phyloP scores from a whole-genome alignment of 2,113 vertebrate species.

The Hymenochirus boettgeri region DNA sequence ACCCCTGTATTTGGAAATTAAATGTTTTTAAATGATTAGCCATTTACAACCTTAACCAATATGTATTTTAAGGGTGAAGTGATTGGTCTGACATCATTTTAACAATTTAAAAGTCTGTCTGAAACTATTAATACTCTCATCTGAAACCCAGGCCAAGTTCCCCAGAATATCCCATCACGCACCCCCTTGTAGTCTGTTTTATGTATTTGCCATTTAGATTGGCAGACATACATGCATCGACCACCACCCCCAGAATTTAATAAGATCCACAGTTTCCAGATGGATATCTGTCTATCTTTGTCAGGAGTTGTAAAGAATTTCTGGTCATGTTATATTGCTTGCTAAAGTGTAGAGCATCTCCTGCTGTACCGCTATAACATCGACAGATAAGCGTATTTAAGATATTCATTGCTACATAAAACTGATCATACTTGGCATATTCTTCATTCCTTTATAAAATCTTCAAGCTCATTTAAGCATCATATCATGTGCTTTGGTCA shows the following conservation, averaged over 20 bases:
- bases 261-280: constrained; percentile 86
- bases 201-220: constrained; percentile 96
- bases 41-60: no score
- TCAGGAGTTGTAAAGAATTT: constrained; percentile 92
- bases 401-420: constrained; percentile 89
- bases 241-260: constrained; percentile 97
- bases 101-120: constrained; percentile 81
- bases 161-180: constrained; percentile 93
- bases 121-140: constrained; percentile 69
- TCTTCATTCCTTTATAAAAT: constrained; percentile 77
- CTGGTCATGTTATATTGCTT: constrained; percentile 86
- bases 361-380: constrained; percentile 85
- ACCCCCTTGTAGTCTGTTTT: constrained; percentile 87
- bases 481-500: constrained; percentile 88
- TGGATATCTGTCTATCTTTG: constrained; percentile 84
- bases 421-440: constrained; percentile 83
- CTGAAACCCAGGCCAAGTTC: constrained; percentile 82
- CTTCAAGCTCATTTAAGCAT: constrained; percentile 87
- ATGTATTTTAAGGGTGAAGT: no score
- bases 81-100: constrained; percentile 96
- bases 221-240: constrained; percentile 91
- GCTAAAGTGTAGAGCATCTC: constrained; percentile 83
- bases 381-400: constrained; percentile 81
- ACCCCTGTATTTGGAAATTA: no score
- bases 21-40: no score